phyloP scores from a whole-genome alignment of 2,797 vertebrate genomes.

The Epinephelus coioides region DNA sequence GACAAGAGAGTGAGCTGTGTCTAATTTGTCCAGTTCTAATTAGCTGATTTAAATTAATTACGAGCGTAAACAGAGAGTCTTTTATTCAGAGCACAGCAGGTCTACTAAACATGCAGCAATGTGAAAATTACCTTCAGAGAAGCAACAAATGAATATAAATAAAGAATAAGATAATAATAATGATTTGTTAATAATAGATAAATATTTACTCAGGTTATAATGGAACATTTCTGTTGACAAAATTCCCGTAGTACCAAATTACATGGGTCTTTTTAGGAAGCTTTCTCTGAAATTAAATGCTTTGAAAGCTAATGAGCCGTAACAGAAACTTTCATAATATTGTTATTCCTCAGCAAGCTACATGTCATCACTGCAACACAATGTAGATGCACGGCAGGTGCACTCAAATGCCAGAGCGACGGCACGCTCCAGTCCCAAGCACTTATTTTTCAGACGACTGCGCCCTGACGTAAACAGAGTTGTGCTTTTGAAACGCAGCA shows the following conservation, averaged over 20 bases:
- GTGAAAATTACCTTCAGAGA: background rate
- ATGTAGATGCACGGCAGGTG: too few species aligned
- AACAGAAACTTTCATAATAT: background rate
- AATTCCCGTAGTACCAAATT: background rate
- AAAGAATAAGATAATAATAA: background rate
- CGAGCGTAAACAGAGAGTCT: background rate
- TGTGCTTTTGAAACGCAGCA: too few species aligned
- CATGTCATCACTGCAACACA: too few species aligned
- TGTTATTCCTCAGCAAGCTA: too few species aligned
- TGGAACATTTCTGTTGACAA: background rate
- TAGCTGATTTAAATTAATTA: conserved; percentile 12
- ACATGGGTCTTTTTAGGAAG: background rate
- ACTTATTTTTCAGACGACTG: too few species aligned
- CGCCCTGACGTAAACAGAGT: too few species aligned
- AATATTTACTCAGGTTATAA: background rate
- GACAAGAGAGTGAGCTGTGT: background rate
- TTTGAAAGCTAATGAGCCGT: background rate
- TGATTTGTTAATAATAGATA: background rate
- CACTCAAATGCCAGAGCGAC: too few species aligned
- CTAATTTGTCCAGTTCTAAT: conserved; percentile 15
- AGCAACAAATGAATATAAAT: background rate
- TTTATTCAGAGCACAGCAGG: background rate
- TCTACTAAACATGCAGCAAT: background rate
- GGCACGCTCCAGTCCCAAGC: too few species aligned
- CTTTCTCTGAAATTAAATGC: background rate